Percentiles rank a stretch among this genome's conserved stretches.
Evolutionary conservation across 1,140 invertebrate genomes (phyloP).

Genomic region (Microplitis demolitor): DNA sequence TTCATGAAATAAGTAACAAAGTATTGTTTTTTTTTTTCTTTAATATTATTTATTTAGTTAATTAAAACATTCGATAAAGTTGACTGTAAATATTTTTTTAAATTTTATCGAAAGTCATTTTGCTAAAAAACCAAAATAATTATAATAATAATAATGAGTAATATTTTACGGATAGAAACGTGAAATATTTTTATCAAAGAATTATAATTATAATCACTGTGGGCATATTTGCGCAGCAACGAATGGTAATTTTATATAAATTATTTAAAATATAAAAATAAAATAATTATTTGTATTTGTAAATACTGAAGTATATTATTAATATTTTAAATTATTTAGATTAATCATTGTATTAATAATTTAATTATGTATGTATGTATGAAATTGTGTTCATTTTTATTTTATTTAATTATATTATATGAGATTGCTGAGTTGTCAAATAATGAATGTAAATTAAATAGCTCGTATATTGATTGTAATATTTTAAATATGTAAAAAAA

Average conservation of each 20-base stretch:
- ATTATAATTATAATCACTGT: slow-evolving; percentile 3
- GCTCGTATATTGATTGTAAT: too few relatives aligned
- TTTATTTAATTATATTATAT: background rate
- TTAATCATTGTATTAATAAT: slow-evolving; percentile 37
- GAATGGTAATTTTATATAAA: slow-evolving; percentile 22
- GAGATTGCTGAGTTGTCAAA: slow-evolving; percentile 36
- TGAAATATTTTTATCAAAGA: slow-evolving; percentile 33
- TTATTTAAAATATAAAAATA: slow-evolving; percentile 11
- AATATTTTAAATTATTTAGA: slow-evolving; percentile 35
- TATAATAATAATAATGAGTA: background rate
- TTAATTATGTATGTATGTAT: slow-evolving; percentile 27
- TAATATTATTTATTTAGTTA: too few relatives aligned
- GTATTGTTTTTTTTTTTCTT: too few relatives aligned
- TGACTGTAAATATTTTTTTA: too few relatives aligned
- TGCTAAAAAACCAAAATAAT: background rate
- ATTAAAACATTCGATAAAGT: too few relatives aligned
- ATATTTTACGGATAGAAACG: slow-evolving; percentile 23
- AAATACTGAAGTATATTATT: slow-evolving; percentile 34
- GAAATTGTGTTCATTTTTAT: slow-evolving; percentile 30
- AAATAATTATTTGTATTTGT: slow-evolving; percentile 18
- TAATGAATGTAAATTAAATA: slow-evolving; percentile 30
- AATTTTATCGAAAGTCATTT: background rate
- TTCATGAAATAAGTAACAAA: too few relatives aligned
- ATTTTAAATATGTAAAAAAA: slow-evolving; percentile 16
- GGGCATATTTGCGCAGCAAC: slow-evolving; percentile 28